Evolutionary conservation across 2,888 invertebrate species (phyloP).

Genomic region (Drosophila algonquin): DNA sequence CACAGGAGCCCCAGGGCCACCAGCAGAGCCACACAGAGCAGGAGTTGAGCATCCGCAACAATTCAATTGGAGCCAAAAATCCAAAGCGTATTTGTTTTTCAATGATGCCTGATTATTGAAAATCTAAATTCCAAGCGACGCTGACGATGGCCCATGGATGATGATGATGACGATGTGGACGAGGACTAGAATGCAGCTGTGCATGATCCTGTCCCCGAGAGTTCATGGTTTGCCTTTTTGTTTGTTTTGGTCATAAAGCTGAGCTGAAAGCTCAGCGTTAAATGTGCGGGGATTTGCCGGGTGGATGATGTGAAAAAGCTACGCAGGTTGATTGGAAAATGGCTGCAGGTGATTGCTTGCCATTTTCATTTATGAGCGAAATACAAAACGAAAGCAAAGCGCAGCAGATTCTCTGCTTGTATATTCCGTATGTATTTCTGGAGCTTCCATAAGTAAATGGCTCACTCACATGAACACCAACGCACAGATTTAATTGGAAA

Average conservation of each 20-base stretch:
- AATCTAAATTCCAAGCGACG: slow-evolving; percentile 70
- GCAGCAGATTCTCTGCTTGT: slow-evolving; percentile 13
- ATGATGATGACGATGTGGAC: slow-evolving; percentile 13
- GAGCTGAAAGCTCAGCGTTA: slow-evolving; percentile 53
- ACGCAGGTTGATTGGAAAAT: slow-evolving; percentile 71
- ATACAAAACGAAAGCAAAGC: slow-evolving; percentile 27
- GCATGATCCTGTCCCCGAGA: slow-evolving; percentile 18
- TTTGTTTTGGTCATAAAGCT: slow-evolving; percentile 62
- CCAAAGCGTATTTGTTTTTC: slow-evolving; percentile 76
- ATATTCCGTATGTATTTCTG: too few relatives aligned
- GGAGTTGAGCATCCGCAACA: slow-evolving; percentile 25
- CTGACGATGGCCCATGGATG: slow-evolving; percentile 30
- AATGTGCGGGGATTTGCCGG: slow-evolving; percentile 50
- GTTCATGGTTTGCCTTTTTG: neutral
- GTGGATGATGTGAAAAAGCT: slow-evolving; percentile 31
- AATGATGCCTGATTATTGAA: slow-evolving; percentile 79
- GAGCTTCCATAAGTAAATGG: neutral
- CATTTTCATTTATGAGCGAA: slow-evolving; percentile 66
- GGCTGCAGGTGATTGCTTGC: slow-evolving; percentile 73
- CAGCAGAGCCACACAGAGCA: slow-evolving; percentile 12
- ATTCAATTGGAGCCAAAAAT: slow-evolving; percentile 70
- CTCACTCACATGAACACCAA: neutral
- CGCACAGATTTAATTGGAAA: neutral
- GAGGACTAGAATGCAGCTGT: slow-evolving; percentile 41
- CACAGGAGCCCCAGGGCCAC: neutral